Evolutionary conservation across 2,888 invertebrate genomes (phyloP).

Genomic region (Orthosia cruda): DNA sequence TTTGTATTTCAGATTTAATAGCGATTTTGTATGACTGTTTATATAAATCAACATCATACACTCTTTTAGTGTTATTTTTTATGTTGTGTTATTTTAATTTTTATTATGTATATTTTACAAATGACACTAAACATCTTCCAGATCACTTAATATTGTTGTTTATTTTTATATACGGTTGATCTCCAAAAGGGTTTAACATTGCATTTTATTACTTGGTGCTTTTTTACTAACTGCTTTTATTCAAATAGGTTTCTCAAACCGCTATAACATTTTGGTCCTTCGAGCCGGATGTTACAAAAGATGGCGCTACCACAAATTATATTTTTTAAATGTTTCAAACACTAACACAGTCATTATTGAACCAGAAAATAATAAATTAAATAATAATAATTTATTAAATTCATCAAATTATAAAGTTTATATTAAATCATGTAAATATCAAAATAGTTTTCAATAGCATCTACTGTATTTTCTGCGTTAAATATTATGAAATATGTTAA

Average conservation of each 20-base stretch:
- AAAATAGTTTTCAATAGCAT: constrained; percentile 18
- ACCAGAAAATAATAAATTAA: constrained; percentile 30
- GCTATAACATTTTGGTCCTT: no score
- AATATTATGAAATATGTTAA: constrained; percentile 40
- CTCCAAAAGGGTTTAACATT: constrained; percentile 28
- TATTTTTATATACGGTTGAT: constrained; percentile 27
- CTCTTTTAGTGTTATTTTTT: background rate
- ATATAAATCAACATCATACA: constrained; percentile 4
- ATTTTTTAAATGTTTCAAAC: background rate
- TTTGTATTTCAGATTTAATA: background rate
- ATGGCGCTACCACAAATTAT: no score
- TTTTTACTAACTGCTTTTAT: constrained; percentile 24
- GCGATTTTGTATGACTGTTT: background rate
- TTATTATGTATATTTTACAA: background rate
- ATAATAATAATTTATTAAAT: constrained; percentile 39
- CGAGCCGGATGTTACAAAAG: no score
- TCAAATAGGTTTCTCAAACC: no score
- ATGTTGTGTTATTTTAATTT: background rate
- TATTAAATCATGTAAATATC: constrained; percentile 41
- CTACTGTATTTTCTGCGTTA: constrained; percentile 33
- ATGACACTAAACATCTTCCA: constrained; percentile 24
- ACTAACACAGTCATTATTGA: constrained; percentile 12
- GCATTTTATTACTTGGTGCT: constrained; percentile 42
- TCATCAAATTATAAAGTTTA: background rate
- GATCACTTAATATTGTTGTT: constrained; percentile 33